Conservation (phyloP, 2,113 vertebrate genomes). For the Leucopsar rothschildi region DNA sequence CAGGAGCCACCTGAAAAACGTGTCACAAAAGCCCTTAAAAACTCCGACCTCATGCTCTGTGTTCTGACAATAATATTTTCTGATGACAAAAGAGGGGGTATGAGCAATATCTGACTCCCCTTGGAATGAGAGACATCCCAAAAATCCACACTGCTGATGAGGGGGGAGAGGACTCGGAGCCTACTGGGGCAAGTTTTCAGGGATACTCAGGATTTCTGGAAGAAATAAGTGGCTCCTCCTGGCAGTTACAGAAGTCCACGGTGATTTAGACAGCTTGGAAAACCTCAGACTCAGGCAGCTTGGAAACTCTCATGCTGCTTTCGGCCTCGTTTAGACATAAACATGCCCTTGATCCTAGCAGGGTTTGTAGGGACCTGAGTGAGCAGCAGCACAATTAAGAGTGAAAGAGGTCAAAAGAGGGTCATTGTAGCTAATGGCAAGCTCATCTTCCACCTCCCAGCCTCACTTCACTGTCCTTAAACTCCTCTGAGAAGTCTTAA, state of each 20-base stretch:
- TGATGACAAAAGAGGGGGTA: rapidly evolving
- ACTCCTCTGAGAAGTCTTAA: not conserved
- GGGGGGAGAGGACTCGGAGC: not conserved
- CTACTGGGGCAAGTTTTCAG: not conserved
- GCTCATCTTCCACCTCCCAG: not conserved
- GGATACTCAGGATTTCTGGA: not conserved
- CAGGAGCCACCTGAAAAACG: rapidly evolving
- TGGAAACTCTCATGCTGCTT: not conserved
- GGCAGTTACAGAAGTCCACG: not conserved
- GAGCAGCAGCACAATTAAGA: not conserved
- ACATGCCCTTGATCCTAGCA: not conserved
- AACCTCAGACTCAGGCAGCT: not conserved
- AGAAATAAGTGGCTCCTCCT: rapidly evolving
- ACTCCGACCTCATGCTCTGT: rapidly evolving
- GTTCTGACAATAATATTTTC: not conserved
- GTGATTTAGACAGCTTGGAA: not conserved
- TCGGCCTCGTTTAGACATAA: not conserved
- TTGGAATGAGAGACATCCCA: not conserved
- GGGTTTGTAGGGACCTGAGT: not conserved
- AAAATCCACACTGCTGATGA: not conserved
- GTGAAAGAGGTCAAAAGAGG: not conserved
- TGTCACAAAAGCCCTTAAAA: not conserved
- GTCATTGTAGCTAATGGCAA: not conserved
- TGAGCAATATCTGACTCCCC: not conserved
- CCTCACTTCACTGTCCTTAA: not conserved